Conservation (phyloP, 1,140 invertebrate species). For the Daktulosphaira vitifoliae region DNA sequence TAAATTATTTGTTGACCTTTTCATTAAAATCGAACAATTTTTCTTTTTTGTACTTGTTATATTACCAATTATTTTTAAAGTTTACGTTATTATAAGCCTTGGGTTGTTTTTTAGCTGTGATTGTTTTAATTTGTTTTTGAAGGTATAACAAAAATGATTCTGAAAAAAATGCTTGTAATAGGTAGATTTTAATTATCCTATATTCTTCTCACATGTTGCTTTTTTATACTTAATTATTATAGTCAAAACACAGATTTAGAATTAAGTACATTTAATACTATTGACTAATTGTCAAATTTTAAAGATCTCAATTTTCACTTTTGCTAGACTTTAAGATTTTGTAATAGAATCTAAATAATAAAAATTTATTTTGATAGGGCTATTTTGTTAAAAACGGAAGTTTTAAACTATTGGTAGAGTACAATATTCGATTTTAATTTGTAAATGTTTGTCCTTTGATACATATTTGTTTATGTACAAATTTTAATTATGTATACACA, state of each 20-base stretch:
- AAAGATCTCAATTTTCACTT: slow-evolving; percentile 33
- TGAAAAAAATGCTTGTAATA: slow-evolving; percentile 8
- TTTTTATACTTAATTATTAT: slow-evolving; percentile 4
- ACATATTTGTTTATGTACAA: slow-evolving; percentile 8
- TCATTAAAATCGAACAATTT: slow-evolving; percentile 33
- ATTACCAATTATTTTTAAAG: slow-evolving; percentile 33
- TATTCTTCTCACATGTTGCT: slow-evolving; percentile 9
- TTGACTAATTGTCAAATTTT: slow-evolving; percentile 28
- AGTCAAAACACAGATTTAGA: slow-evolving; percentile 24
- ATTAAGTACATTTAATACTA: slow-evolving; percentile 22
- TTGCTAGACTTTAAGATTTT: slow-evolving; percentile 29
- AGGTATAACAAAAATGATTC: slow-evolving; percentile 16
- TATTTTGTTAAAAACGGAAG: slow-evolving; percentile 19
- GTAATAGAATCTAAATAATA: slow-evolving; percentile 27
- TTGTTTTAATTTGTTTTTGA: slow-evolving; percentile 27
- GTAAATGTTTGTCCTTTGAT: slow-evolving; percentile 39
- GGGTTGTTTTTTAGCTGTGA: slow-evolving; percentile 33
- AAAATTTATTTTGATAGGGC: neutral
- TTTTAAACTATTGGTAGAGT: slow-evolving; percentile 11
- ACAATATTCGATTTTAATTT: slow-evolving; percentile 45
- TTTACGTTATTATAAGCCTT: slow-evolving; percentile 28
- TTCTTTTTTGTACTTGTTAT: slow-evolving; percentile 31
- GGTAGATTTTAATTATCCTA: neutral
- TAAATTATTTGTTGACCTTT: slow-evolving; percentile 28
- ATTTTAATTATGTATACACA: slow-evolving; percentile 17